Conservation (phyloP, 2,797 vertebrate genomes). For the Onychomys torridus region DNA sequence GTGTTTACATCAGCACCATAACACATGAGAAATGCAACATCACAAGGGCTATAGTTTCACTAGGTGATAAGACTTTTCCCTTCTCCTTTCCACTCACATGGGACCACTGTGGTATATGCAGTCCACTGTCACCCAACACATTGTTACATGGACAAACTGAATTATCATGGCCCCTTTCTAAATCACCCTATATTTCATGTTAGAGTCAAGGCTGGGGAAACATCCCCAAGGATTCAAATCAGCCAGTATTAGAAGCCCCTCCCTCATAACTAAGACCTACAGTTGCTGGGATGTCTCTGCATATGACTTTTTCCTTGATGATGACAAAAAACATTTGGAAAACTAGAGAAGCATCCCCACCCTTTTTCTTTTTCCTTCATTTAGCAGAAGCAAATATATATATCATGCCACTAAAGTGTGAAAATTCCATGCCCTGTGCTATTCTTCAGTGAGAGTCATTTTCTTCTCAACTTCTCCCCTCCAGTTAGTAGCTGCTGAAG, state of each 20-base stretch:
- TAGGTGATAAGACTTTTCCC: background rate
- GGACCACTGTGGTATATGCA: background rate
- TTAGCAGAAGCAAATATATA: too few species aligned
- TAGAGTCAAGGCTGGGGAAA: background rate
- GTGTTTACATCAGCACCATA: background rate
- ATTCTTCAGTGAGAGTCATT: slow-evolving; percentile 62
- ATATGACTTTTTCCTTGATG: background rate
- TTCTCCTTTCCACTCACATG: background rate
- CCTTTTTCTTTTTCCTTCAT: slow-evolving; percentile 20
- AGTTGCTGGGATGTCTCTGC: background rate
- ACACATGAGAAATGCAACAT: background rate
- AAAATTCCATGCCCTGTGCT: slow-evolving; percentile 30
- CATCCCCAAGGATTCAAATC: background rate
- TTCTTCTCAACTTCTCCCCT: slow-evolving; percentile 57
- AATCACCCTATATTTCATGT: background rate
- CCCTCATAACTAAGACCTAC: background rate
- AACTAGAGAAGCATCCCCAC: background rate
- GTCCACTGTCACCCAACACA: background rate
- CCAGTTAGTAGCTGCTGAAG: slow-evolving; percentile 38
- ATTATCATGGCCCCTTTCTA: background rate
- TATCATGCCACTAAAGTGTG: slow-evolving; percentile 34
- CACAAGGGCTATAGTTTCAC: background rate
- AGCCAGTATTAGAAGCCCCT: background rate
- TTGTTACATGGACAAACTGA: background rate
- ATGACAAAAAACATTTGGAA: background rate